Conservation (phyloP, 2,113 vertebrate species). For the Lepisosteus osseus region DNA sequence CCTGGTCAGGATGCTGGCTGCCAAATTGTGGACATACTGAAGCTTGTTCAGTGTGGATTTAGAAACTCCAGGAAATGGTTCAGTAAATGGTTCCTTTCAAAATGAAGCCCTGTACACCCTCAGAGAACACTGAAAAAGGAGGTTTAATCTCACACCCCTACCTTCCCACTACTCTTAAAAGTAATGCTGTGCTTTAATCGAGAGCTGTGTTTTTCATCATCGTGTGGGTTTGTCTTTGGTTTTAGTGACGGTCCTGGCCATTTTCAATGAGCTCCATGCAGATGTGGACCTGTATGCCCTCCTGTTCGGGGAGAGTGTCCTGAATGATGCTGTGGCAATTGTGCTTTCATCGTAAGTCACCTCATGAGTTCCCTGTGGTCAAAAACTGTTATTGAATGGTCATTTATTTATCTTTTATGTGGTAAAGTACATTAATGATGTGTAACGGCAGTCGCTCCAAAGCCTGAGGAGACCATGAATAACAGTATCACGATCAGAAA, state of each 20-base stretch:
- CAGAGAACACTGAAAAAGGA: background rate
- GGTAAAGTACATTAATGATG: too few relatives aligned
- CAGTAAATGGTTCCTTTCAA: too few relatives aligned
- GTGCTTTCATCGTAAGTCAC: constrained; percentile 91
- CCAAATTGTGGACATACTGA: too few relatives aligned
- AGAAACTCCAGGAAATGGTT: too few relatives aligned
- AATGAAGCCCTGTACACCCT: background rate
- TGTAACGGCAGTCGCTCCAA: too few relatives aligned
- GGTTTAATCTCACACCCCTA: background rate
- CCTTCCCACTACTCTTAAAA: background rate
- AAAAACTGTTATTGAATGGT: too few relatives aligned
- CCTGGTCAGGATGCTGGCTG: too few relatives aligned
- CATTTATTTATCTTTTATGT: too few relatives aligned
- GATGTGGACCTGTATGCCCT: constrained; percentile 97
- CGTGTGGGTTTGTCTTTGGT: constrained; percentile 28
- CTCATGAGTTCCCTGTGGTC: background rate
- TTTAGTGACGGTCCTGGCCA: constrained; percentile 90
- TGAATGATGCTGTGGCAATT: constrained; percentile 95
- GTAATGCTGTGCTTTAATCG: background rate
- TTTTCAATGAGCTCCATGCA: constrained; percentile 93
- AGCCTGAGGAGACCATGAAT: too few relatives aligned
- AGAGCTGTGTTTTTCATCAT: background rate
- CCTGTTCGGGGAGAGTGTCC: constrained; percentile 94
- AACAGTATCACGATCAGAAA: too few relatives aligned
- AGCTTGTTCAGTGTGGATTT: too few relatives aligned